A percentile compares a stretch with the other conserved stretches of the same genome.
Evolutionary conservation across 35 echinoderm and acorn worm genomes (phyloP).

Genomic region (Acanthaster planci): DNA sequence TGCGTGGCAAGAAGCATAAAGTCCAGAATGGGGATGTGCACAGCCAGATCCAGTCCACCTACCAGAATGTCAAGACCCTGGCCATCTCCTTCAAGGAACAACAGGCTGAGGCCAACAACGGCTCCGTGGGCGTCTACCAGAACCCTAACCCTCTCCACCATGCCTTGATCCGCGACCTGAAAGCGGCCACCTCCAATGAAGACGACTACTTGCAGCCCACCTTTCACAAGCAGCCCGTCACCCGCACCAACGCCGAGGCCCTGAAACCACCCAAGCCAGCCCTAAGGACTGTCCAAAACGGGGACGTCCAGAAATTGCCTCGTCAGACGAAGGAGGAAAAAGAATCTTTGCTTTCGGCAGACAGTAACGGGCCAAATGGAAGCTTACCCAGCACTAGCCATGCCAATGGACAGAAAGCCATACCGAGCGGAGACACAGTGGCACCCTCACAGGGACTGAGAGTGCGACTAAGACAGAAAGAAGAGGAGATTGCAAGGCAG

Average conservation of each 20-base stretch:
- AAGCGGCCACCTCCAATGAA: constrained; percentile 9
- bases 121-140: not conserved
- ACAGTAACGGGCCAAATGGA: constrained; percentile 32
- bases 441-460: constrained; percentile 64
- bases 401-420: constrained; percentile 5
- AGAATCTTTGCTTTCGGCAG: not conserved
- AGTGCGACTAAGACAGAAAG: constrained; percentile 59
- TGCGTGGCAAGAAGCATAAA: constrained; percentile 64
- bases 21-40: constrained; percentile 60
- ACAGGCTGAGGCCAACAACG: not conserved
- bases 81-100: not conserved
- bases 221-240: not conserved
- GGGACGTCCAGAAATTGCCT: not conserved
- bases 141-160: constrained; percentile 5
- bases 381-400: constrained; percentile 34
- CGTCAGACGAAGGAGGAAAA: not conserved
- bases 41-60: constrained; percentile 64
- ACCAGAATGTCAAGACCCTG: constrained; percentile 61
- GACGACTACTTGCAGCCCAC: constrained; percentile 6
- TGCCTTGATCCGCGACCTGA: constrained; percentile 7
- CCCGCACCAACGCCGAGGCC: constrained; percentile 26
- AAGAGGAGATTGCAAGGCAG: constrained; percentile 62
- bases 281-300: not conserved
- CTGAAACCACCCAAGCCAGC: constrained; percentile 47
- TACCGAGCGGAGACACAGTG: constrained; percentile 47